Base-by-base conservation (phyloP, 2,113 vertebrate species). In the Naja naja region DNA sequence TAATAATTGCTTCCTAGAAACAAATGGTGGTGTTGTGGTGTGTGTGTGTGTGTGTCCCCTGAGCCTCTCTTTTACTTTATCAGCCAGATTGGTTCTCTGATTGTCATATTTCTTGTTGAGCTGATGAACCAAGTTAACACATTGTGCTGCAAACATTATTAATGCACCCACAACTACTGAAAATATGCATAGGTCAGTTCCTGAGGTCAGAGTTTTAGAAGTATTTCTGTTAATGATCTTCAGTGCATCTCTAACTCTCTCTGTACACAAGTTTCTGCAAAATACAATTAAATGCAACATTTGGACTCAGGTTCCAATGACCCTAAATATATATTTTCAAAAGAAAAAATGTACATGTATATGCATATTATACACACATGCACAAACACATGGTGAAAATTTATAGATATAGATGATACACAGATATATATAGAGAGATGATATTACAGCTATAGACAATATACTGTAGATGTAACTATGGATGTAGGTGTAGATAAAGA, bases 171-270 rank as follows among this genome's bases (percentile, higher is more conserved):
- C 43, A 90, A 93, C 53, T 90, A 85, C 74, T 91, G 16, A 90
- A 85, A 93, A 60, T 58, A 25, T 9, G 53, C 45, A 55, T 47
- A 90, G 92, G 90, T 25, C 4, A 34, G n/a, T 52, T 95, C 4
- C 23, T 14, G 47, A 34, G 87, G 11, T n/a, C 55, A 87, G 56
- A 54, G 58, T 93, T 94, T 94, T 49, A 60, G 25, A 93, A 90
- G 5, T 86, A 56, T 34, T 93, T 94, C 5, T 43, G 12, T 58
- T 2, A 20, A 0, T 0, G 56, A 5, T 45, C 81, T 89, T 92
- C 87, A 58, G 10, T n/a, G 1, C 16, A 2, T 39, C 27, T 27
- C 53, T 69, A 56, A 8, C 90, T 94, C 25, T 39, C 52, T 22
- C 25, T 3, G 25, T 88, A 4, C 69, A 49, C 43, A 23, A 34